A percentile compares a stretch with the other conserved stretches of the same genome.
Evolutionary conservation across 2,113 vertebrate genomes (phyloP).

Genomic region (Eptesicus fuscus): DNA sequence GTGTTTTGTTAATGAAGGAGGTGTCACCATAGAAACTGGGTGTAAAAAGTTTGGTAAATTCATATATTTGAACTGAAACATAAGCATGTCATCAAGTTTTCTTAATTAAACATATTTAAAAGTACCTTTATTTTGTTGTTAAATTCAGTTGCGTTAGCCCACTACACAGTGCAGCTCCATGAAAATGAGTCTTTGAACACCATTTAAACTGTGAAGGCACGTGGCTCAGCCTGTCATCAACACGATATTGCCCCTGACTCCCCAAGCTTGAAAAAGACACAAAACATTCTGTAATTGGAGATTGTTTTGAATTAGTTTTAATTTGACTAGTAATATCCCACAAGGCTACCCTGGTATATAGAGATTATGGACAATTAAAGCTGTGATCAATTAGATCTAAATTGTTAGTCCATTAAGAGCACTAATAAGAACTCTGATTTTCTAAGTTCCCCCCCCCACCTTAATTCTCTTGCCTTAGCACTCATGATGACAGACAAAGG

Average conservation of each 20-base stretch:
- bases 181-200: background rate
- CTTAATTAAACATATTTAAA: background rate
- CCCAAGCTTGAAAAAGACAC: conserved; percentile 66
- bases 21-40: background rate
- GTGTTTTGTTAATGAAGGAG: background rate
- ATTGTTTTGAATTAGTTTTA: conserved; percentile 70
- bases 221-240: conserved; percentile 30
- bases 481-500: conserved; percentile 68
- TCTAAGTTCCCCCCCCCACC: conserved; percentile 58
- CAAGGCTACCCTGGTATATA: conserved; percentile 61
- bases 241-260: conserved; percentile 45
- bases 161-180: background rate
- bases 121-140: background rate
- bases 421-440: conserved; percentile 76
- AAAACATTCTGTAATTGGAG: conserved; percentile 65
- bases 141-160: background rate
- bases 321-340: conserved; percentile 79
- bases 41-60: background rate
- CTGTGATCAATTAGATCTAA: conserved; percentile 77
- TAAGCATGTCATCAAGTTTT: background rate
- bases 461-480: conserved; percentile 68
- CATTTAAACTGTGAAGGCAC: background rate
- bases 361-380: conserved; percentile 81
- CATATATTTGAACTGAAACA: background rate
- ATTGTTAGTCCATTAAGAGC: conserved; percentile 73